A percentile compares a stretch with the other conserved stretches of the same genome.
Conservation (phyloP, 2,888 invertebrate genomes). For the Leptinotarsa juncta region DNA sequence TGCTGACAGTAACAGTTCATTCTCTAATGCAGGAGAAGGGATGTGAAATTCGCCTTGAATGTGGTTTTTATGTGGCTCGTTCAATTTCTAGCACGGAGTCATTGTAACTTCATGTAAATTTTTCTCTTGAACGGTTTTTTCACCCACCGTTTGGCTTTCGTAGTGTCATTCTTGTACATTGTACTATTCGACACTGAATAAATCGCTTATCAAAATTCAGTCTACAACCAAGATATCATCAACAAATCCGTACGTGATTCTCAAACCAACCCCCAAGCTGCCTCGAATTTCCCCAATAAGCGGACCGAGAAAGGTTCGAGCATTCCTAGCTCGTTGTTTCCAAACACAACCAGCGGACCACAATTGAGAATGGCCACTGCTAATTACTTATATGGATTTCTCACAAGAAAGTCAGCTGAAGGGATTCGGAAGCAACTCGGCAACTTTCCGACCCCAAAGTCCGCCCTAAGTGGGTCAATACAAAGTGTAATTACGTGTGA, state of each 20-base stretch:
- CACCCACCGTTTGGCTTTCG: too few relatives aligned
- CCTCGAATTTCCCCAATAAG: not conserved
- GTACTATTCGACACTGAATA: too few relatives aligned
- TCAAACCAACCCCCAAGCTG: not conserved
- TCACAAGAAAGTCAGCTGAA: constrained; percentile 23
- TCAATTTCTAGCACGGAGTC: too few relatives aligned
- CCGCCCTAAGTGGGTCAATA: constrained; percentile 15
- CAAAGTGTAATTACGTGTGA: constrained; percentile 17
- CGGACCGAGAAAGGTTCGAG: not conserved
- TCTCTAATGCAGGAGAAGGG: too few relatives aligned
- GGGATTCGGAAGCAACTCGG: constrained; percentile 1
- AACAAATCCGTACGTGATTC: not conserved
- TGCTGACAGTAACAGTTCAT: too few relatives aligned
- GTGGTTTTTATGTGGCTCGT: too few relatives aligned
- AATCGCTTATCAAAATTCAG: too few relatives aligned
- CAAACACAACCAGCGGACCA: constrained; percentile 6
- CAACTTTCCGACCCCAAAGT: constrained; percentile 9
- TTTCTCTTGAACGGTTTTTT: too few relatives aligned
- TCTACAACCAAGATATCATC: not conserved
- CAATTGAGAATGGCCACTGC: constrained; percentile 10
- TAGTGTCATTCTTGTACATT: too few relatives aligned
- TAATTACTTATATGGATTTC: constrained; percentile 23
- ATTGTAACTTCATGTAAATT: too few relatives aligned
- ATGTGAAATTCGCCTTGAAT: too few relatives aligned
- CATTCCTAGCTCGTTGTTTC: constrained; percentile 10